phyloP scores from a whole-genome alignment of 92 coral and sea anemone species.

The Porites rus region DNA sequence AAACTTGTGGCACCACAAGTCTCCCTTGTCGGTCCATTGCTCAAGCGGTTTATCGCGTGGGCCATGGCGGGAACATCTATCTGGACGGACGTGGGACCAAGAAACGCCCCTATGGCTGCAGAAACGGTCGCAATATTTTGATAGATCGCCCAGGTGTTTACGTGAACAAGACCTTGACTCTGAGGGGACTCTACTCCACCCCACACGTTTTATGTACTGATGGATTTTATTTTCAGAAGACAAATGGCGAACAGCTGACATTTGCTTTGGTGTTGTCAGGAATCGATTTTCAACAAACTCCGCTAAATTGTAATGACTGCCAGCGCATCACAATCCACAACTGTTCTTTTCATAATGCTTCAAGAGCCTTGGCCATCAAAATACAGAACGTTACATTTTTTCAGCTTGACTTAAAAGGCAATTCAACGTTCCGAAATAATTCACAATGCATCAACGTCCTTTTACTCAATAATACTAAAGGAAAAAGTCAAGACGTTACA shows the following conservation, averaged over 20 bases:
- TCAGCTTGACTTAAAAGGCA: not conserved
- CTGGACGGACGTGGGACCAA: constrained; percentile 69
- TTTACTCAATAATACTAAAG: not conserved
- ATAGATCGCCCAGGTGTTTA: constrained; percentile 15
- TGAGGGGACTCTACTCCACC: constrained; percentile 1
- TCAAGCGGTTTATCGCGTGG: constrained; percentile 45
- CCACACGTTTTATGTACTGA: constrained; percentile 3
- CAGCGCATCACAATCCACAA: not conserved
- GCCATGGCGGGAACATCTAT: constrained; percentile 33
- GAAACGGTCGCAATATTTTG: constrained; percentile 8
- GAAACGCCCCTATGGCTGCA: constrained; percentile 34
- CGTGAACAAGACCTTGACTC: constrained; percentile 32
- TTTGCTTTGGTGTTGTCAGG: not conserved
- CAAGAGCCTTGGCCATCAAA: not conserved
- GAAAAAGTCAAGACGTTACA: not conserved
- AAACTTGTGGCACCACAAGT: constrained; percentile 17
- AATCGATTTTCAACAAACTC: not conserved
- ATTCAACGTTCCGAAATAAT: not conserved
- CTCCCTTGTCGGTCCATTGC: constrained; percentile 62
- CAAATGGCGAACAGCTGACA: not conserved
- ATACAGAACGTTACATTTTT: not conserved
- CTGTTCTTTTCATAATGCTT: constrained; percentile 10
- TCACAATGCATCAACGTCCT: not conserved
- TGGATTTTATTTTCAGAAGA: constrained; percentile 1
- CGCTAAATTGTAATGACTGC: not conserved